A percentile compares a stretch with the other conserved stretches of the same genome.
These are phyloP conservation scores for Pantherophis vulpinus DNA, from an alignment of 2,797 vertebrate genomes.

Conservation along the genomic window DNA sequence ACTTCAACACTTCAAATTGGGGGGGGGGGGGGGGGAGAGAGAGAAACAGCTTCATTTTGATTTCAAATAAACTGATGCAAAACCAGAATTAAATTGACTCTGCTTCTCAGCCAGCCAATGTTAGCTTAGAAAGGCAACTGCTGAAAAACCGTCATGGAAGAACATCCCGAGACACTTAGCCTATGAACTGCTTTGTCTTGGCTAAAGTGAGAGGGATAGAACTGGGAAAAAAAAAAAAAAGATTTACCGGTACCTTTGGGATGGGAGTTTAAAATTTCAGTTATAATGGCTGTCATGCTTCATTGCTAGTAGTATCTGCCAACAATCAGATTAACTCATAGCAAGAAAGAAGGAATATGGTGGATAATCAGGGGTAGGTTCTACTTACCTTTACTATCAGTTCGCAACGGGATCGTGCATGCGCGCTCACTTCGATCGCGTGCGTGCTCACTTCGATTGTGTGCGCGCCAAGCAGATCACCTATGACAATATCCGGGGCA, in stretches of 20 bases:
- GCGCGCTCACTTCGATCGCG: too few species aligned
- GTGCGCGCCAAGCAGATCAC: too few species aligned
- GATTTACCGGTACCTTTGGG: not conserved
- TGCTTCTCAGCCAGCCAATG: not conserved
- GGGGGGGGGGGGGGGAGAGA: not conserved
- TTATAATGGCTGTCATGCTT: constrained; percentile 19
- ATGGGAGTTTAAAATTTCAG: constrained; percentile 10
- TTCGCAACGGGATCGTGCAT: too few species aligned
- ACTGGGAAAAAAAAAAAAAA: not conserved
- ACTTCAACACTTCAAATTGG: not conserved
- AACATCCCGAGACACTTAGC: not conserved
- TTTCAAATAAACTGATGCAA: not conserved
- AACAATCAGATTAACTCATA: constrained; percentile 15
- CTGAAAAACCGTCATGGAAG: not conserved
- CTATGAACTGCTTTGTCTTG: not conserved
- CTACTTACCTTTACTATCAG: too few species aligned
- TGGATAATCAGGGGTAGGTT: not conserved
- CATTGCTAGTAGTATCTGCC: not conserved
- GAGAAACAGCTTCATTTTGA: not conserved
- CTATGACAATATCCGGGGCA: too few species aligned
- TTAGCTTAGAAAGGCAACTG: not conserved
- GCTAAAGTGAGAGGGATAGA: constrained; percentile 3
- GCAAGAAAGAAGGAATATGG: not conserved
- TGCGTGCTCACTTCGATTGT: too few species aligned
- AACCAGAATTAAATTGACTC: not conserved